Conservation (phyloP, 2,797 vertebrate species). For the Lutjanus argentimaculatus region DNA sequence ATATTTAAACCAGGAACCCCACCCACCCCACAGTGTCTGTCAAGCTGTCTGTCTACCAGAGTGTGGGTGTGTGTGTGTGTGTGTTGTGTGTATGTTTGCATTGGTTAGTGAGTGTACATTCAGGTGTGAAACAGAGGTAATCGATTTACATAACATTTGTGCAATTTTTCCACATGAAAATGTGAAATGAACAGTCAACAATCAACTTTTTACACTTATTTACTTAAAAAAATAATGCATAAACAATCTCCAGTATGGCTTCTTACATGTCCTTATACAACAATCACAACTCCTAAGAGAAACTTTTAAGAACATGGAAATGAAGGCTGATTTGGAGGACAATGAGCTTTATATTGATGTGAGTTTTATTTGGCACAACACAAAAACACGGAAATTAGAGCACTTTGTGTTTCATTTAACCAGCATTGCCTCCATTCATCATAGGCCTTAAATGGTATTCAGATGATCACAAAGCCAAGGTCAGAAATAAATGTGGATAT, state of each 20-base stretch:
- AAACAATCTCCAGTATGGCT: background rate
- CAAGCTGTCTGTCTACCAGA: constrained; percentile 36
- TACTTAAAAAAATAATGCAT: background rate
- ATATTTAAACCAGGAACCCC: constrained; percentile 45
- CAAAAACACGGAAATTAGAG: background rate
- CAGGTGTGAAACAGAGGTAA: constrained; percentile 7
- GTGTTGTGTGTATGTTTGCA: background rate
- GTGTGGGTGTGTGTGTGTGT: constrained; percentile 1
- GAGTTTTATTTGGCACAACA: background rate
- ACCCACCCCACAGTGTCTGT: constrained; percentile 35
- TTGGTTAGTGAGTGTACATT: background rate
- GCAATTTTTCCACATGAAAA: background rate
- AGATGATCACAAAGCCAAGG: constrained; percentile 5
- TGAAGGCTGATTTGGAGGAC: background rate
- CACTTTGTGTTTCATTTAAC: constrained; percentile 18
- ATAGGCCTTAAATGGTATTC: background rate
- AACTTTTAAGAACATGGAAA: background rate
- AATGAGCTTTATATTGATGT: constrained; percentile 1
- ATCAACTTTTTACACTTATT: background rate
- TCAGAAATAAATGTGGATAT: constrained; percentile 18
- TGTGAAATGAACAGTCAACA: background rate
- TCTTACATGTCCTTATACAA: background rate
- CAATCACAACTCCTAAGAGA: background rate
- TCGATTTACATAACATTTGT: background rate
- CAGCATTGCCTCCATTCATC: constrained; percentile 8